Conservation (phyloP, 53 echinoderm and acorn worm genomes). For the Crossaster papposus region DNA sequence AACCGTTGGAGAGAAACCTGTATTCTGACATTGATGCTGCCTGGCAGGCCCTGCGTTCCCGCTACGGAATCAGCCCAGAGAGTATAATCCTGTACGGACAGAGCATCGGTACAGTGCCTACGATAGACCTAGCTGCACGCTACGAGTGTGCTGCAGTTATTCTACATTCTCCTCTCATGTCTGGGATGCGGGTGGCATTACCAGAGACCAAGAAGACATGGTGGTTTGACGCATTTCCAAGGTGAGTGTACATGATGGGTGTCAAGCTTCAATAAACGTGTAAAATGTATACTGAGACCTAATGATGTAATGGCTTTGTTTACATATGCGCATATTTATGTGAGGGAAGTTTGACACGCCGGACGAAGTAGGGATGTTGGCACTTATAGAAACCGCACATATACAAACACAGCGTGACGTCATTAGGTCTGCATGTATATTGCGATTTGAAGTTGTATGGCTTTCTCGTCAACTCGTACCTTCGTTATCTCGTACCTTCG, state of each 20-base stretch:
- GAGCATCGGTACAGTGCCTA: slow-evolving; percentile 98
- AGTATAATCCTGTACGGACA: slow-evolving; percentile 98
- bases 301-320: too few relatives aligned
- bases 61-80: slow-evolving; percentile 99
- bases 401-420: too few relatives aligned
- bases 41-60: slow-evolving; percentile 92
- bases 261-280: too few relatives aligned
- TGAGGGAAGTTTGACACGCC: too few relatives aligned
- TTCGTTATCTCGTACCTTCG: too few relatives aligned
- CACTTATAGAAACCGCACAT: too few relatives aligned
- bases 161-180: slow-evolving; percentile 99
- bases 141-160: slow-evolving; percentile 99
- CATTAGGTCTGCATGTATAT: too few relatives aligned
- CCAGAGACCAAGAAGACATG: slow-evolving; percentile 99
- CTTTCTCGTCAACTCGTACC: too few relatives aligned
- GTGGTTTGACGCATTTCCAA: slow-evolving; percentile 99
- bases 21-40: slow-evolving; percentile 99
- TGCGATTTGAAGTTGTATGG: too few relatives aligned
- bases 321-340: too few relatives aligned
- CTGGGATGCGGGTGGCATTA: slow-evolving; percentile 99
- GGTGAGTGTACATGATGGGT: slow-evolving; percentile 75
- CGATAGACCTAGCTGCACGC: slow-evolving; percentile 95
- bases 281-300: too few relatives aligned
- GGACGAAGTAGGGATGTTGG: too few relatives aligned
- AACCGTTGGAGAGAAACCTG: slow-evolving; percentile 95